These are phyloP conservation scores for Tinamus guttatus DNA, from an alignment of 2,113 vertebrate species.

Conservation along the genomic window DNA sequence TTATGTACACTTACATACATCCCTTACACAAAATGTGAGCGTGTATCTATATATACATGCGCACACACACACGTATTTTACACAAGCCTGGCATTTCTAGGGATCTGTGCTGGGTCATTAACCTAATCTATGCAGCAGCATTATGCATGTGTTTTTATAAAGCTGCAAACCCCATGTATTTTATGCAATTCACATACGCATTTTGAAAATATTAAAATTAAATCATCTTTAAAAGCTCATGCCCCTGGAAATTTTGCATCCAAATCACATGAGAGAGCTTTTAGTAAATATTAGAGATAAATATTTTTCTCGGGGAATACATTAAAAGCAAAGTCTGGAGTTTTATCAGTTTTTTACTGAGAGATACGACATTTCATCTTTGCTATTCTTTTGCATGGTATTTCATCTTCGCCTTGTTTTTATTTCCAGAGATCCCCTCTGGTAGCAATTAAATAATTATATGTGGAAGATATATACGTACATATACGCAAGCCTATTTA, in stretches of 20 bases:
- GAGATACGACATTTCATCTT: not conserved
- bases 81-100: not conserved
- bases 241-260: not conserved
- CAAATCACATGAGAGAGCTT: not conserved
- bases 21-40: too few species aligned
- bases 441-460: not conserved
- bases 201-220: not conserved
- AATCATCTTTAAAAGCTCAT: not conserved
- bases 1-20: too few species aligned
- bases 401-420: not conserved
- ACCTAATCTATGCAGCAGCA: not conserved
- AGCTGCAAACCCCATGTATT: accelerated
- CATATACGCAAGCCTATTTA: not conserved
- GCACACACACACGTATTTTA: too few species aligned
- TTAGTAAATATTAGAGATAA: not conserved
- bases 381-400: not conserved
- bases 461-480: not conserved
- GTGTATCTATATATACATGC: too few species aligned
- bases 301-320: not conserved
- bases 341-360: not conserved
- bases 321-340: not conserved
- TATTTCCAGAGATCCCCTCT: not conserved
- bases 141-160: accelerated
- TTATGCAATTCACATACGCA: not conserved
- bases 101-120: not conserved